Conservation (phyloP, 2,113 vertebrate species). For the Rhagologus leucostigma region DNA sequence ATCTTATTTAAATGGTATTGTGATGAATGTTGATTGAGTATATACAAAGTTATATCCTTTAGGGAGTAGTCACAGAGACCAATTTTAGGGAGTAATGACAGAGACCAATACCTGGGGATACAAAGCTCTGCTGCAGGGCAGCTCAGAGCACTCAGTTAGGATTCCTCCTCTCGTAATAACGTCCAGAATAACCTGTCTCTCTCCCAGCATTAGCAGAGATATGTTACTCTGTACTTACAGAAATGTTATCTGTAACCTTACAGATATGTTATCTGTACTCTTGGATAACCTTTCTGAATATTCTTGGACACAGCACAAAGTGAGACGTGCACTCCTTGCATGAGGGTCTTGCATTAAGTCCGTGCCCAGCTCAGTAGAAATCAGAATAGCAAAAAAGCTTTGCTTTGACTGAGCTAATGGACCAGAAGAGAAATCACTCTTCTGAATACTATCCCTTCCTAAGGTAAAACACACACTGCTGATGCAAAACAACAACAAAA, state of each 20-base stretch:
- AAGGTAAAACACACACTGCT: background rate
- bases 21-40: background rate
- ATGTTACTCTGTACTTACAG: no score
- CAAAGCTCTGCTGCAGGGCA: background rate
- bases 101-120: no score
- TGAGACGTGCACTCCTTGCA: background rate
- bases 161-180: background rate
- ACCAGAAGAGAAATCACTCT: background rate
- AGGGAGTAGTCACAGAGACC: background rate
- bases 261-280: background rate
- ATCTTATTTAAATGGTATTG: background rate
- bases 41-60: background rate
- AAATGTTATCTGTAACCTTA: no score
- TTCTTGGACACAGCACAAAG: background rate
- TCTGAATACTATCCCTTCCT: background rate
- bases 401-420: background rate
- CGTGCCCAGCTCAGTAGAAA: background rate
- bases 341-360: background rate
- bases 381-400: background rate
- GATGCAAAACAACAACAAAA: background rate
- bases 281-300: background rate
- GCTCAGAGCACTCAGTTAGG: background rate
- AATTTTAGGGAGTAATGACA: background rate
- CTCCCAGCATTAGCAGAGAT: background rate
- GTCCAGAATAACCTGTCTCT: background rate